phyloP scores from a whole-genome alignment of 2,113 vertebrate species.

The Oreochromis aureus region DNA sequence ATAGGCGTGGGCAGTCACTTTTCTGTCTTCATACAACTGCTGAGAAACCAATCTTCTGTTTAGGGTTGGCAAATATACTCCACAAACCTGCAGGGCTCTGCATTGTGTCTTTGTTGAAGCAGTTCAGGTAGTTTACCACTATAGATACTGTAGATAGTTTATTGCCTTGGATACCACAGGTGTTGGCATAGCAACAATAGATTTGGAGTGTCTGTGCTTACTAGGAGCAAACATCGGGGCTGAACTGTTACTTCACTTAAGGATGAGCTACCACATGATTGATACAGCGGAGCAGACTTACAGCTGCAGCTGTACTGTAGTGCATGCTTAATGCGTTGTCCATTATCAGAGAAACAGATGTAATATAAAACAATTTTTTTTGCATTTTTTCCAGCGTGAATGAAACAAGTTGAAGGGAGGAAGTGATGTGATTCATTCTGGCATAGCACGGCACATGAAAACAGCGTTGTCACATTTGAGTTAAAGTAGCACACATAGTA shows the following conservation, averaged over 20 bases:
- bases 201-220: slow-evolving; percentile 12
- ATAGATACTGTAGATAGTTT: slow-evolving; percentile 48
- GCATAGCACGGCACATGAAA: neutral
- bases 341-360: neutral
- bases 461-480: neutral
- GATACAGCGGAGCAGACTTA: neutral
- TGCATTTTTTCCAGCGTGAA: neutral
- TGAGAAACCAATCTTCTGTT: slow-evolving; percentile 51
- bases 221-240: neutral
- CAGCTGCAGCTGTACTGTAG: neutral
- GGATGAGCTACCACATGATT: neutral
- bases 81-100: slow-evolving; percentile 45
- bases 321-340: neutral
- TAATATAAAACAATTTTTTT: neutral
- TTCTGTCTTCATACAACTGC: slow-evolving; percentile 36
- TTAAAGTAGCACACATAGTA: neutral
- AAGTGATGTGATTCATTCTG: neutral
- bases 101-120: slow-evolving; percentile 50
- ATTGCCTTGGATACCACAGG: slow-evolving; percentile 39
- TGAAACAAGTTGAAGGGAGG: neutral
- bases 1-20: slow-evolving; percentile 35
- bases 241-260: neutral
- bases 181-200: slow-evolving; percentile 57
- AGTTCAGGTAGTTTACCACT: slow-evolving; percentile 23
- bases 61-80: slow-evolving; percentile 39